Evolutionary conservation across 2,113 vertebrate genomes (phyloP).

Genomic region (Pagrus major): DNA sequence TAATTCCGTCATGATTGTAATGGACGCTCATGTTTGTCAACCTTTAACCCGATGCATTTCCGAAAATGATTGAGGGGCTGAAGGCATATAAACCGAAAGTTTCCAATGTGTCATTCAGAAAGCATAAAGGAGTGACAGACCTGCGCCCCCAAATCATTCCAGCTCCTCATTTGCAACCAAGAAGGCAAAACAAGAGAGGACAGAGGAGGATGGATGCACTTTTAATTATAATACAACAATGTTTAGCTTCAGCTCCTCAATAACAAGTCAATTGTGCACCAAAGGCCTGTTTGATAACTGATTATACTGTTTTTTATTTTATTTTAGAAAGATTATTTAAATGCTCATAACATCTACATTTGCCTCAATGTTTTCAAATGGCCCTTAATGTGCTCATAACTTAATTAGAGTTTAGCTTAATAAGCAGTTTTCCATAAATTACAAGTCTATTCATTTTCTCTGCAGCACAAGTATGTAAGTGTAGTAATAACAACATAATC

Average conservation of each 20-base stretch:
- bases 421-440: slow-evolving; percentile 22
- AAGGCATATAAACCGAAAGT: slow-evolving; percentile 56
- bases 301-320: not conserved
- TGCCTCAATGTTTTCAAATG: not conserved
- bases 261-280: not conserved
- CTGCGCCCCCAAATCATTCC: slow-evolving; percentile 1
- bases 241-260: slow-evolving; percentile 5
- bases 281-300: slow-evolving; percentile 6
- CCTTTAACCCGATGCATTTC: slow-evolving; percentile 73
- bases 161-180: slow-evolving; percentile 9
- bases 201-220: not conserved
- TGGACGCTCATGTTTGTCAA: slow-evolving; percentile 70
- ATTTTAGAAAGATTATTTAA: not conserved
- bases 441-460: not conserved
- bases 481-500: not conserved
- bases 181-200: not conserved
- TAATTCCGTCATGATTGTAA: slow-evolving; percentile 63
- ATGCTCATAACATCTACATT: not conserved
- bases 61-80: slow-evolving; percentile 54
- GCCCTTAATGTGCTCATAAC: not conserved
- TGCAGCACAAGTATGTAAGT: not conserved
- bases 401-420: slow-evolving; percentile 24
- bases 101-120: slow-evolving; percentile 52
- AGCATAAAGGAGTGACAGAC: slow-evolving; percentile 7
- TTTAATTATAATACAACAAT: not conserved